These are phyloP conservation scores for Saccopteryx leptura DNA, from an alignment of 2,113 vertebrate species.

Conservation along the genomic window DNA sequence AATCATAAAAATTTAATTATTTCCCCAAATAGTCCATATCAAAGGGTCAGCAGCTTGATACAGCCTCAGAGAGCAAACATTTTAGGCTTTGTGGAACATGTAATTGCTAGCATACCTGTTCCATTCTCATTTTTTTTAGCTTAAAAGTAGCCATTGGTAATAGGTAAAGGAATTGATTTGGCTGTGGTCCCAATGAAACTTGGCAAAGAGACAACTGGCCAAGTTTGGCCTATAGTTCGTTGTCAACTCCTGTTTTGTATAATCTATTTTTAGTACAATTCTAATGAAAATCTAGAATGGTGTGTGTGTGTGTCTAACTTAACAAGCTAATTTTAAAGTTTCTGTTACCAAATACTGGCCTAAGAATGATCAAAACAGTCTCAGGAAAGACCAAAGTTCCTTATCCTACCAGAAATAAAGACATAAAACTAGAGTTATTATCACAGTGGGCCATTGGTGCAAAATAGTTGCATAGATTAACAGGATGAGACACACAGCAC, in stretches of 20 bases:
- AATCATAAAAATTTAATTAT: slow-evolving; percentile 32
- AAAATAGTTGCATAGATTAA: background rate
- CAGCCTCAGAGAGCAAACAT: background rate
- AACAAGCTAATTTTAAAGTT: background rate
- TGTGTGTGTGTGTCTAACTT: background rate
- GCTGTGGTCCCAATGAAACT: background rate
- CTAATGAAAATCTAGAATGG: background rate
- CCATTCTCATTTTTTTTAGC: background rate
- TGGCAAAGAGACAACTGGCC: background rate
- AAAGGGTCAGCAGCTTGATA: background rate
- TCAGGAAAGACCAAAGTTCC: background rate
- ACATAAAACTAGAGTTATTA: background rate
- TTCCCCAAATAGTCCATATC: background rate
- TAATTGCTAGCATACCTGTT: background rate
- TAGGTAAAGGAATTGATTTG: background rate
- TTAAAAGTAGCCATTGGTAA: background rate
- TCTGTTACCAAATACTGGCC: background rate
- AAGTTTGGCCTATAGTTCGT: background rate
- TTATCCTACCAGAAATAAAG: background rate
- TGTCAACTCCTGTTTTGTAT: background rate
- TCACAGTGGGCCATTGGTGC: background rate
- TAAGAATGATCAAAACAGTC: slow-evolving; percentile 19
- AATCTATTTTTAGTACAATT: background rate
- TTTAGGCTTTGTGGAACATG: background rate
- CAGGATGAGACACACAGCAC: background rate